Base-by-base conservation (phyloP, 2,888 invertebrate species). In the Sphaeridia pumilis region DNA sequence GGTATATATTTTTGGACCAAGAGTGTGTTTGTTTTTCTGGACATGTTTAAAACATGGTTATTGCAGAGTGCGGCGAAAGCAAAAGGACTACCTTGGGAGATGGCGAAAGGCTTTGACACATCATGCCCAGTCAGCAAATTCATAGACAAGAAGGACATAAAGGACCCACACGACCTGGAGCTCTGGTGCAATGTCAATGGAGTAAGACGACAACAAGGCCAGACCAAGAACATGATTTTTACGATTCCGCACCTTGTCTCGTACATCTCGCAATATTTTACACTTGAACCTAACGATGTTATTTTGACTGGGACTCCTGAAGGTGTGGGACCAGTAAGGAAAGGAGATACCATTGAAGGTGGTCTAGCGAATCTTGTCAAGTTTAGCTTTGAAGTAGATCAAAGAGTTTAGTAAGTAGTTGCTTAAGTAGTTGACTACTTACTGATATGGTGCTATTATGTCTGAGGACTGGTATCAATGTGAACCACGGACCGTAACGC, bases 71-170 rank as follows among this genome's bases (percentile, higher is more conserved):
- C 70, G 51, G 73, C 75, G 1, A 76, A 75, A 65, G 72, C 75
- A 45, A 76, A 76, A 56, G 83, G 84, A 0, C 73, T 76, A 28
- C 82, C 85, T 1, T 87, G 86, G 86, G 75, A 76, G 14, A 67
- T 85, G 47, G 82, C 83, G 1, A 87, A 87, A 71, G 81, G 83
- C 2, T 87, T 86, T 66, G 85, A 87, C 68, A 82, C 83, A 0
- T 77, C 84, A 0, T 84, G 84, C 57, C 57, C 57, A 17, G 79
- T 85, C 0, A 80, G 83, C 44, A 67, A 71, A 10, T 81, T 84
- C 59, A 76, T 86, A 62, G 70, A 74, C 0, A 71, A 71, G 45
- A 65, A 72, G 4, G 67, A 72, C 52, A 70, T 83, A 5, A 65
- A 70, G 5, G 75, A 82, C 67, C 80, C 81, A 0, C 74, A 78